Percentiles rank a stretch among this genome's conserved stretches.
phyloP scores from a whole-genome alignment of 2,797 vertebrate genomes.

The Rhabdomys pumilio region DNA sequence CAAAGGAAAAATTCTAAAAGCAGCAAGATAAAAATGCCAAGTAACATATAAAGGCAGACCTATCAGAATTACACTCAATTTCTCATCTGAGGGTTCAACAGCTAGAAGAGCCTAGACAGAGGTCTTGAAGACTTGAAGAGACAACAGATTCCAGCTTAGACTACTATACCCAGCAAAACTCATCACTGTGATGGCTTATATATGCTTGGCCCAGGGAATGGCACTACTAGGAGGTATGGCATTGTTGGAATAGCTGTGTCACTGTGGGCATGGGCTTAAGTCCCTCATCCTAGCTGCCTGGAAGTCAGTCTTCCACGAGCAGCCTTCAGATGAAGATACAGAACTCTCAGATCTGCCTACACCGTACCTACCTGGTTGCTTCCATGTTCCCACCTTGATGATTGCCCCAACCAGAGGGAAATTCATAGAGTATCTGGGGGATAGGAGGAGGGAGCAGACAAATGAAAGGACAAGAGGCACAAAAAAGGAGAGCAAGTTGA shows the following conservation, averaged over 20 bases:
- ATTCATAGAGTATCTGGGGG: too few species aligned
- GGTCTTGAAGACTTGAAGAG: not conserved
- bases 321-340: not conserved
- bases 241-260: not conserved
- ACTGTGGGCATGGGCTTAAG: too few species aligned
- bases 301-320: not conserved
- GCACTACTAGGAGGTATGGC: not conserved
- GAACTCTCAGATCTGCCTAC: not conserved
- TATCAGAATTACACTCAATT: not conserved
- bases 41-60: not conserved
- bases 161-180: not conserved
- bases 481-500: too few species aligned
- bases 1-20: not conserved
- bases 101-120: not conserved
- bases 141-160: not conserved
- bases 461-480: too few species aligned
- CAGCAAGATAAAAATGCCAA: not conserved
- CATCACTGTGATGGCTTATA: not conserved
- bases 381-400: not conserved
- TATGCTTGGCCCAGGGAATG: not conserved
- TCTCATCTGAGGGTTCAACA: not conserved
- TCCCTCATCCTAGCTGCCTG: too few species aligned
- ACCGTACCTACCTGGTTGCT: not conserved
- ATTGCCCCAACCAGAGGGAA: too few species aligned
- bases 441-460: too few species aligned